Evolutionary conservation across 2,113 vertebrate genomes (phyloP).

Genomic region (Enhydra lutris): DNA sequence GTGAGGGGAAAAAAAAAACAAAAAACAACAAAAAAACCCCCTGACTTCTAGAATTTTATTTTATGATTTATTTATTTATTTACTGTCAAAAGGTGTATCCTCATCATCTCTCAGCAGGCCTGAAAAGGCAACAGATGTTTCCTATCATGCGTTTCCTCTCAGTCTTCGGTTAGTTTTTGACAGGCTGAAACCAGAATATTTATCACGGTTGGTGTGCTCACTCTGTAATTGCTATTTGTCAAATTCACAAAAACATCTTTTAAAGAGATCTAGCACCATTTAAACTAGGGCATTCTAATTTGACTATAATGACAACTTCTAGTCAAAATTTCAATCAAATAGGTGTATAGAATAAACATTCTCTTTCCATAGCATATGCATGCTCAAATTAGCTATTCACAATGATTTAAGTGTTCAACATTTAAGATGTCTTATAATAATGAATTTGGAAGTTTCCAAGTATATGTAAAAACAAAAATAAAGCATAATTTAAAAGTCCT

Average conservation of each 20-base stretch:
- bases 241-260: not conserved
- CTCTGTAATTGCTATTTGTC: slow-evolving; percentile 14
- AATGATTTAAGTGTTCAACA: not conserved
- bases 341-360: not conserved
- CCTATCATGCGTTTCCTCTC: slow-evolving; percentile 57
- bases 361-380: not conserved
- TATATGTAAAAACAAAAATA: not conserved
- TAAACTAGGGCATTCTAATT: not conserved
- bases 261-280: not conserved
- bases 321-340: slow-evolving; percentile 26
- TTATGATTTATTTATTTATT: not conserved
- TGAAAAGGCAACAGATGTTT: slow-evolving; percentile 58
- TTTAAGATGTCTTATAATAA: not conserved
- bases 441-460: not conserved
- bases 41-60: not conserved
- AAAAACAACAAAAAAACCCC: not conserved
- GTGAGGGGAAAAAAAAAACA: not conserved
- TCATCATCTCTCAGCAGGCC: slow-evolving; percentile 33
- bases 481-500: not conserved
- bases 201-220: slow-evolving; percentile 1
- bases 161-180: not conserved
- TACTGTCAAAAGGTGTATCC: slow-evolving; percentile 30
- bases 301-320: not conserved
- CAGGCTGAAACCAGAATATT: not conserved
- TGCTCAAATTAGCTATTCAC: not conserved